Evolutionary conservation across 2,797 vertebrate species (phyloP).

Genomic region (Garrulus glandarius): DNA sequence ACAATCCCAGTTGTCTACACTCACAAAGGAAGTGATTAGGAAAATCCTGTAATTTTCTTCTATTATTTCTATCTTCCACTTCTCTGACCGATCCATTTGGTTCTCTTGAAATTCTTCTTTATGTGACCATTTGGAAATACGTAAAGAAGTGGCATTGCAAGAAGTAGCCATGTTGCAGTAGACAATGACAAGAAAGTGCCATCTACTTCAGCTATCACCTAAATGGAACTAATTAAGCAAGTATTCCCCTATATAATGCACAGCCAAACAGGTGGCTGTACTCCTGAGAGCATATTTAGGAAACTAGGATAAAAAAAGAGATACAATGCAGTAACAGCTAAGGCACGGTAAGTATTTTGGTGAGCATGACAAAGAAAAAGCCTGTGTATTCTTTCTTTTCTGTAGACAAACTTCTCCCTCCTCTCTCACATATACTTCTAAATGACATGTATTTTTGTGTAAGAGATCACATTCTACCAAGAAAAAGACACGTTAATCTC

Average conservation of each 20-base stretch:
- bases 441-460: background rate
- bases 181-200: background rate
- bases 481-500: background rate
- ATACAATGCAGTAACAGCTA: background rate
- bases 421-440: background rate
- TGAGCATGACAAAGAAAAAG: background rate
- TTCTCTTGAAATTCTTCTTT: background rate
- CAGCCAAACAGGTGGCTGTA: background rate
- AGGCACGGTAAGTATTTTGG: background rate
- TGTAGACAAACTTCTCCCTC: background rate
- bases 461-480: background rate
- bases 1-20: conserved; percentile 8
- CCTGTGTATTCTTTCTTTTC: background rate
- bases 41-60: conserved; percentile 37
- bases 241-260: background rate
- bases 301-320: background rate
- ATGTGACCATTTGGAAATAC: background rate
- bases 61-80: background rate
- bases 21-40: background rate
- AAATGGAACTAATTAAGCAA: background rate
- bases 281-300: background rate
- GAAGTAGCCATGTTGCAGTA: background rate
- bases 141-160: background rate
- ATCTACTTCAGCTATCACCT: background rate
- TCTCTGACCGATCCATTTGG: background rate